Evolutionary conservation across 2,113 vertebrate species (phyloP), one percentile per base, ranked within the genome.

Genomic region (Oncorhynchus nerka): DNA sequence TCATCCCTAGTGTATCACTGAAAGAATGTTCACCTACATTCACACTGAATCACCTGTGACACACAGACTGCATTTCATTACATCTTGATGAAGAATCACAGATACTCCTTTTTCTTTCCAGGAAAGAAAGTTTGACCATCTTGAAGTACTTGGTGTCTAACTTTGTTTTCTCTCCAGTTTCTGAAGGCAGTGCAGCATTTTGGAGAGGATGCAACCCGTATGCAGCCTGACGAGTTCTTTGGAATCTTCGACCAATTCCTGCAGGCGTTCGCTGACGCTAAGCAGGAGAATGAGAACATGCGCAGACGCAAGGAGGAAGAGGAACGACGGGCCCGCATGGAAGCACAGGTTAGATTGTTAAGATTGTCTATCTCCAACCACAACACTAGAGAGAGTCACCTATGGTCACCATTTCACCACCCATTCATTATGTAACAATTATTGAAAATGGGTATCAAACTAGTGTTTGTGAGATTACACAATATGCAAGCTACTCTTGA

Each of bases 241-340:
- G 97, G 98, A 79, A 97, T 99, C 86, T 99, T 99, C 0, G 98
- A 99, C 89, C 97, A 98, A 89, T 99, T 99, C 90, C 94, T 99
- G 87, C 97, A 99, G 90, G 95, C 97, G 0, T 96, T 99, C 76
- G 70, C 92, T 0, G 97, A 99, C 82, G 97, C 98, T 79, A 96
- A 96, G 82, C 97, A 99, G 90, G 98, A 99, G 89, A 99, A 99
- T 0, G 97, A 99, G 87, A 99, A 99, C 93, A 95, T 99, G 87
- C 94, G 96, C n/a, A 95, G 89, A 84, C 97, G 91, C 79, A 99
- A 99, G 81, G 98, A 99, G 73, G 98, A 99, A 74, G 98, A 99
- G 67, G 98, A 99, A 83, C 95, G 97, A n/a, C 91, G 98, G 39
- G 95, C 96, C 0, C 96, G 95, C 82, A 94, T 99, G 95, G 98